These are phyloP conservation scores for Mormyrus hasselquistii DNA, from an alignment of 2,797 vertebrate genomes.

Conservation along the genomic window DNA sequence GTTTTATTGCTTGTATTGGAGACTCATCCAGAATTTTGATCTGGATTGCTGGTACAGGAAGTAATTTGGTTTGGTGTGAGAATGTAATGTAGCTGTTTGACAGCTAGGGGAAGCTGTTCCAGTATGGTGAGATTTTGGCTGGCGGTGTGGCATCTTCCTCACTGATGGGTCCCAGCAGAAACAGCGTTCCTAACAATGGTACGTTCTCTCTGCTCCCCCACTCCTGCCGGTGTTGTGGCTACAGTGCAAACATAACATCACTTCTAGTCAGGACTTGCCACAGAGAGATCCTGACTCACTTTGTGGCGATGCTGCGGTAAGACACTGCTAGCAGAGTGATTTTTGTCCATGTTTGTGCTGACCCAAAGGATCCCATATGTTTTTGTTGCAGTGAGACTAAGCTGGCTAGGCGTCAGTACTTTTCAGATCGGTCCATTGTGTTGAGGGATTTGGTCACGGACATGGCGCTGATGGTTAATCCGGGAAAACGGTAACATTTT, in stretches of 20 bases:
- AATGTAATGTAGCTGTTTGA: background rate
- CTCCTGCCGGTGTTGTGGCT: background rate
- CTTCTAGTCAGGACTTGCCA: background rate
- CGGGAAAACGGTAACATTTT: background rate
- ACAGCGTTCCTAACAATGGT: background rate
- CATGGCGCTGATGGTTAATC: background rate
- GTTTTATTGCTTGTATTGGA: background rate
- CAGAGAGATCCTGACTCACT: background rate
- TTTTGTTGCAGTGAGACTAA: background rate
- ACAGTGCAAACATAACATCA: background rate
- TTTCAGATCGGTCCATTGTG: background rate
- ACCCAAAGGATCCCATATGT: background rate
- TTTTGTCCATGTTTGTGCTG: background rate
- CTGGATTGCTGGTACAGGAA: background rate
- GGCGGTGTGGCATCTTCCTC: background rate
- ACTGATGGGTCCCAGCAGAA: background rate
- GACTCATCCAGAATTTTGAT: background rate
- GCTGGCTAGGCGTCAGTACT: background rate
- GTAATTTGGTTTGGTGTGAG: background rate
- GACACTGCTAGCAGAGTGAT: background rate
- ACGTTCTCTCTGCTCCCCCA: background rate
- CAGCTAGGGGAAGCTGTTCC: background rate
- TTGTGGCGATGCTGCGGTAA: background rate
- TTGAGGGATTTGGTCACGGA: background rate
- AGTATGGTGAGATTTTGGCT: background rate